Percentiles rank a stretch among this genome's conserved stretches.
These are phyloP conservation scores for Hirundichthys speculiger DNA, from an alignment of 2,113 vertebrate species.

Conservation along the genomic window DNA sequence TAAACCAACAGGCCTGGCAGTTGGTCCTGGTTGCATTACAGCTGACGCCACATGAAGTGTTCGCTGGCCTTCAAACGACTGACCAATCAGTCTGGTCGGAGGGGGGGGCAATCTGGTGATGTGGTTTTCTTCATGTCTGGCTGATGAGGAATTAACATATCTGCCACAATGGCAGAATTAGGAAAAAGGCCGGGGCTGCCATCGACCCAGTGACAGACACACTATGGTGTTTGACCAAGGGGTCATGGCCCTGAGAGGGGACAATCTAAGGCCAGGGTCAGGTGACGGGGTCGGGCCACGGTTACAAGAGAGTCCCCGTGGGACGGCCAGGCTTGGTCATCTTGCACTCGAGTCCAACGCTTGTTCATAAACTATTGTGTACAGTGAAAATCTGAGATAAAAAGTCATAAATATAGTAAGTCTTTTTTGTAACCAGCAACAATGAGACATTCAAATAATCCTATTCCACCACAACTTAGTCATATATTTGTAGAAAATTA, in stretches of 20 bases:
- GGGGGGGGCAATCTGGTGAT: conserved; percentile 36
- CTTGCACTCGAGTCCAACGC: conserved; percentile 21
- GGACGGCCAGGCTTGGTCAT: conserved; percentile 37
- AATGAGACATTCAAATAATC: neutral
- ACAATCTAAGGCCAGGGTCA: conserved; percentile 56
- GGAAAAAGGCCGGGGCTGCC: conserved; percentile 20
- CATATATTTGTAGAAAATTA: conserved; percentile 4
- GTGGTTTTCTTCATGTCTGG: conserved; percentile 37
- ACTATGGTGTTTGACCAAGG: conserved; percentile 59
- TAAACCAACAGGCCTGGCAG: conserved; percentile 32
- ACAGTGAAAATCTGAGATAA: neutral
- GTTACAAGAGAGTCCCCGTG: conserved; percentile 56
- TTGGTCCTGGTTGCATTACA: conserved; percentile 25
- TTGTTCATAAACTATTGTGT: conserved; percentile 44
- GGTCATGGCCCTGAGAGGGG: conserved; percentile 52
- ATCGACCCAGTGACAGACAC: conserved; percentile 62
- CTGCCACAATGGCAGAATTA: conserved; percentile 54
- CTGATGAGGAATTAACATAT: conserved; percentile 69
- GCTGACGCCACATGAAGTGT: conserved; percentile 27
- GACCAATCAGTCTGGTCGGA: conserved; percentile 5
- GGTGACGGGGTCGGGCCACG: conserved; percentile 49
- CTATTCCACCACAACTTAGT: neutral
- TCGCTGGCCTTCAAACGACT: conserved; percentile 1
- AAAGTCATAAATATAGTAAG: conserved; percentile 3
- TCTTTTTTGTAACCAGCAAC: conserved; percentile 28